These are phyloP conservation scores for Thalassophryne amazonica DNA, from an alignment of 2,797 vertebrate species.

Conservation along the genomic window DNA sequence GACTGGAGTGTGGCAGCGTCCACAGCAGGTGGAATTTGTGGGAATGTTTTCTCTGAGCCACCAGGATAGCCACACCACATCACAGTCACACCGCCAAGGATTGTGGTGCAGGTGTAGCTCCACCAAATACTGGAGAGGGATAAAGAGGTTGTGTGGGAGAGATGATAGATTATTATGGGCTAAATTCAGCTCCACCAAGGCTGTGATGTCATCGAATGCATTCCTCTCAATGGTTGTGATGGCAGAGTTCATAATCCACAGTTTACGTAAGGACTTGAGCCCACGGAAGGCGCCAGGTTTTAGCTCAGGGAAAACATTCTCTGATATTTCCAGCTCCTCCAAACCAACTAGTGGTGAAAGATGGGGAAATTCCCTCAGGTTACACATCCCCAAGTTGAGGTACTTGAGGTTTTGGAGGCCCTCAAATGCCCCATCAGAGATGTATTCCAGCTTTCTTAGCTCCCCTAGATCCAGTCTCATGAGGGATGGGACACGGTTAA, in stretches of 20 bases:
- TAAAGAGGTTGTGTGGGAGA: slow-evolving; percentile 94
- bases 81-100: slow-evolving; percentile 96
- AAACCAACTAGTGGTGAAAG: slow-evolving; percentile 88
- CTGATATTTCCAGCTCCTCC: slow-evolving; percentile 97
- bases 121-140: slow-evolving; percentile 92
- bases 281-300: slow-evolving; percentile 91
- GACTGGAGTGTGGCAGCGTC: slow-evolving; percentile 90
- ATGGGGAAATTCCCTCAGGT: slow-evolving; percentile 92
- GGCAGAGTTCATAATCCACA: slow-evolving; percentile 99
- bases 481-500: slow-evolving; percentile 96
- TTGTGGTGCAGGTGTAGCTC: slow-evolving; percentile 97
- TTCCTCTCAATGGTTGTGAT: slow-evolving; percentile 91
- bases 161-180: slow-evolving; percentile 97
- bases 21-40: slow-evolving; percentile 96
- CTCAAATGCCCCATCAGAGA: slow-evolving; percentile 96
- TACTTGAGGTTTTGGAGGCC: slow-evolving; percentile 97
- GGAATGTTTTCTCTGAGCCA: slow-evolving; percentile 97
- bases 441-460: slow-evolving; percentile 94
- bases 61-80: slow-evolving; percentile 95
- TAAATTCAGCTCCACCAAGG: slow-evolving; percentile 94
- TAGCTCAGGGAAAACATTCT: slow-evolving; percentile 92
- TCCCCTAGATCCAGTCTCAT: slow-evolving; percentile 96
- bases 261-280: slow-evolving; percentile 89
- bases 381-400: slow-evolving; percentile 97
- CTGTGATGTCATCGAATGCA: slow-evolving; percentile 94